Evolutionary conservation across 1,140 invertebrate genomes (phyloP), one percentile per base, ranked within the genome.

Genomic region (Gryllus bimaculatus): DNA sequence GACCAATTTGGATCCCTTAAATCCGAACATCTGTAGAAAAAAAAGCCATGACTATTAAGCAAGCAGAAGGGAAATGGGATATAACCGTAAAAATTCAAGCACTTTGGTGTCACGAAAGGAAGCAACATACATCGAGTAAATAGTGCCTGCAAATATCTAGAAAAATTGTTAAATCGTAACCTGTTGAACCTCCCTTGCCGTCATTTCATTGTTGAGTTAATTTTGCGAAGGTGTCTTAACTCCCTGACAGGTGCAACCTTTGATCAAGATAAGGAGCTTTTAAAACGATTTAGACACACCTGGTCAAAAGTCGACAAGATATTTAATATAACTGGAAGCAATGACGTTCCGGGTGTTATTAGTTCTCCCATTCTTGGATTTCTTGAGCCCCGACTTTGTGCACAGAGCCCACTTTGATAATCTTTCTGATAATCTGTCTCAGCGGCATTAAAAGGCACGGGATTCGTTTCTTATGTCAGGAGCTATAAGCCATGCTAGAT

Each of bases 171-270:
- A 2, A 39, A 39, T 39, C 5, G 26, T 39, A 39, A 39, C 26
- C 26, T 39, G 26, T 39, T n/a, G n/a, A n/a, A n/a, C n/a, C n/a
- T n/a, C n/a, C n/a, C 77, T 78, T 48, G 77, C 77, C 13, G 48
- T 8, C 77, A 78, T 78, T 15, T 6, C 47, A 39, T 2, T 39
- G 15, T 78, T 54, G 2, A 48, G 77, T 78, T 78, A 73, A n/a
- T 49, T 78, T 78, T 78, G 77, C 10, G 77, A 8, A 78, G 77
- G 13, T 78, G 77, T 78, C 6, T 78, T 12, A 26, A 78, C 47
- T 48, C 20, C 66, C 2, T 54, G 12, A 54, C 8, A 8, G 49
- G 7, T 78, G 39, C 47, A 75, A 75, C 75, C 7, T 13, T n/a
- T 75, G 75, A 7, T 75, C 75, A 13, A 75, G 47, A 75, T n/a